Conservation (phyloP, 2,888 invertebrate species). For the Luperina nickerlii region DNA sequence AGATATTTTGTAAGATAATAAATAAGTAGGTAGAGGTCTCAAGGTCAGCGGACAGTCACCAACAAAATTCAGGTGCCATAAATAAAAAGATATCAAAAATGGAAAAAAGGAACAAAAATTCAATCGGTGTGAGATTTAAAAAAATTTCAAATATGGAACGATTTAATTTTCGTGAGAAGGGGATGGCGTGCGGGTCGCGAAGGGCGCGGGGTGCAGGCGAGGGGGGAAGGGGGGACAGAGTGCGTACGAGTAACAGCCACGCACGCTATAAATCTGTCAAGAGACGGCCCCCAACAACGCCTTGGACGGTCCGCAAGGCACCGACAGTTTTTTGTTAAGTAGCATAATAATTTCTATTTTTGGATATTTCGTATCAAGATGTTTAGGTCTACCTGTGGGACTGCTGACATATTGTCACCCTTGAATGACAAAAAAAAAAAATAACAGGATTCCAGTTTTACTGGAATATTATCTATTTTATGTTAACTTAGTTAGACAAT, state of each 20-base stretch:
- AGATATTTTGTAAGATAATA: conserved; percentile 27
- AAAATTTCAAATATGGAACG: conserved; percentile 81
- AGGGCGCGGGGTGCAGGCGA: conserved; percentile 54
- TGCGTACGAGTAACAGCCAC: conserved; percentile 82
- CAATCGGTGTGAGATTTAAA: conserved; percentile 76
- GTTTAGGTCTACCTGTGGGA: conserved; percentile 53
- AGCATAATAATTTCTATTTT: conserved; percentile 66
- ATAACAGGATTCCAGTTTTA: not conserved
- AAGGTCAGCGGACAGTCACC: conserved; percentile 53
- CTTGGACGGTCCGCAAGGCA: conserved; percentile 80
- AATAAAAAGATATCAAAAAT: conserved; percentile 62
- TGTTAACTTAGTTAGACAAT: not conserved
- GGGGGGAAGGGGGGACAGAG: conserved; percentile 60
- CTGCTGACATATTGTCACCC: conserved; percentile 43
- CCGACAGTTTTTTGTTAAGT: conserved; percentile 68
- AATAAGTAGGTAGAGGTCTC: conserved; percentile 34
- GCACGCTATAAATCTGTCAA: conserved; percentile 88
- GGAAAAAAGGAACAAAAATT: conserved; percentile 69
- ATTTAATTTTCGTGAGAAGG: conserved; percentile 82
- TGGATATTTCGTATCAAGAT: conserved; percentile 61
- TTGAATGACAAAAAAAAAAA: conserved; percentile 3
- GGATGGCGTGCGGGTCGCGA: conserved; percentile 67
- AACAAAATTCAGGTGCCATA: conserved; percentile 67
- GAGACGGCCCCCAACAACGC: conserved; percentile 81
- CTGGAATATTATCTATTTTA: not conserved